Conservation (phyloP, 2,888 invertebrate genomes). For the Ephialtes manifestator region DNA sequence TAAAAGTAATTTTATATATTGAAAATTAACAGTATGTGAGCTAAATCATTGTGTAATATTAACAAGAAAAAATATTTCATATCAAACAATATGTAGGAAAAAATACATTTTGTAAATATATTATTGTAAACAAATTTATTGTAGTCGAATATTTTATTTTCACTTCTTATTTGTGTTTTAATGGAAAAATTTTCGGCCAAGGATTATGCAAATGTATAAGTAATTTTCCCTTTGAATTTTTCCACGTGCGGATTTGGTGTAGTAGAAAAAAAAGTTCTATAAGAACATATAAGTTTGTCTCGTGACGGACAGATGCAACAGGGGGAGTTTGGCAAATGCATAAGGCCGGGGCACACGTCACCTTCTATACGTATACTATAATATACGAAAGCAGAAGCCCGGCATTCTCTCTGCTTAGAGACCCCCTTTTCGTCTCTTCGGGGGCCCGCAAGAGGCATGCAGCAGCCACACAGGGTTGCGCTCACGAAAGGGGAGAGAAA, state of each 20-base stretch:
- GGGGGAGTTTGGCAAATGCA: slow-evolving; percentile 62
- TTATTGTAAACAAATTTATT: neutral
- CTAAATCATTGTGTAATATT: no score
- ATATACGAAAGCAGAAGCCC: slow-evolving; percentile 46
- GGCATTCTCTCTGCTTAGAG: slow-evolving; percentile 49
- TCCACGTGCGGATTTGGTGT: neutral
- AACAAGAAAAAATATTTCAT: no score
- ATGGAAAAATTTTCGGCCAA: neutral
- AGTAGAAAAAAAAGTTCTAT: neutral
- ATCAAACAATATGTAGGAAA: no score
- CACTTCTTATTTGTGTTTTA: neutral
- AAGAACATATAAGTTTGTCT: slow-evolving; percentile 20
- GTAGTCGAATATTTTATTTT: neutral
- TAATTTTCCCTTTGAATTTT: neutral
- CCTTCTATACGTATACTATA: slow-evolving; percentile 42
- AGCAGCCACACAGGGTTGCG: slow-evolving; percentile 32
- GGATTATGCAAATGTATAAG: neutral
- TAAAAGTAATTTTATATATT: neutral
- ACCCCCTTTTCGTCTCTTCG: slow-evolving; percentile 59
- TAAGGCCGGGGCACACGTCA: slow-evolving; percentile 65
- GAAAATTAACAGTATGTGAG: no score
- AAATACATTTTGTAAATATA: neutral
- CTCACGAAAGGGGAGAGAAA: slow-evolving; percentile 53
- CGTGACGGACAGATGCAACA: slow-evolving; percentile 67
- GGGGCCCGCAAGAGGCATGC: slow-evolving; percentile 56